These are phyloP conservation scores for Triops cancriformis DNA, from an alignment of 1,140 invertebrate species.

Conservation along the genomic window DNA sequence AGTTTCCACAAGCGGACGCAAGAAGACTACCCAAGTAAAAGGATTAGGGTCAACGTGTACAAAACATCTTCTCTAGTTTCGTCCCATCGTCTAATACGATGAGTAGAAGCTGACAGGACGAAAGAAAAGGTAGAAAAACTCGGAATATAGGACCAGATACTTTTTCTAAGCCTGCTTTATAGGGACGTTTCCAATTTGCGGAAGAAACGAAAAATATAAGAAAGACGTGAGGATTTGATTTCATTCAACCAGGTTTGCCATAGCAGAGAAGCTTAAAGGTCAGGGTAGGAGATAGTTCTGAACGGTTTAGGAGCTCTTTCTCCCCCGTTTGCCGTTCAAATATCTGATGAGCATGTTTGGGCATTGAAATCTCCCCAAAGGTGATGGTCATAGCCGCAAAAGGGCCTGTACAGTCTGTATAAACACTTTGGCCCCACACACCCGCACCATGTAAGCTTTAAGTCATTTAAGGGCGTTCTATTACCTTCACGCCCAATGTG, in stretches of 20 bases:
- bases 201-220: background rate
- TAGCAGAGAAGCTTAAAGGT: background rate
- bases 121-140: background rate
- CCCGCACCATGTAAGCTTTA: background rate
- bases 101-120: background rate
- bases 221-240: background rate
- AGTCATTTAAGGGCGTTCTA: background rate
- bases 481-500: background rate
- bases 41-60: background rate
- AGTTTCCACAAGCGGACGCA: background rate
- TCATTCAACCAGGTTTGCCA: background rate
- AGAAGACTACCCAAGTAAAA: background rate
- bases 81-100: background rate
- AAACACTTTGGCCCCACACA: background rate
- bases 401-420: background rate
- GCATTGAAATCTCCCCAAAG: too few species aligned
- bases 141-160: background rate
- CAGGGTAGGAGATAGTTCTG: too few species aligned
- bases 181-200: background rate
- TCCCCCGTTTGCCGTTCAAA: too few species aligned
- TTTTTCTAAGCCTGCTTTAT: background rate
- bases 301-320: too few species aligned
- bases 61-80: background rate
- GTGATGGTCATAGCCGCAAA: background rate
- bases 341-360: too few species aligned